A percentile compares a stretch with the other conserved stretches of the same genome.
Evolutionary conservation across 23 tunicate species (phyloP).

Genomic region (Ciona savignyi): DNA sequence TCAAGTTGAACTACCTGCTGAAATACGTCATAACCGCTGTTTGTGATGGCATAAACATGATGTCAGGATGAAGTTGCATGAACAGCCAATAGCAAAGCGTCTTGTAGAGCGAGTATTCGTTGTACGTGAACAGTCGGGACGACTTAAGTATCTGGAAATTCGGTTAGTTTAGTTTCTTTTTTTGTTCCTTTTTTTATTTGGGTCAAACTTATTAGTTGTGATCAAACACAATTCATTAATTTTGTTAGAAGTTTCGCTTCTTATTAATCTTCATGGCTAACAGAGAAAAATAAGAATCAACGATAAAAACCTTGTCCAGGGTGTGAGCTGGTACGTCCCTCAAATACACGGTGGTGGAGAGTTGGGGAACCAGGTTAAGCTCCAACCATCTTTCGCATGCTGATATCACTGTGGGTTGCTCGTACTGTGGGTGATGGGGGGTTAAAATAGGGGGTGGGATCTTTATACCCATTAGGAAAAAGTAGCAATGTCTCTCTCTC

Average conservation of each 20-base stretch:
- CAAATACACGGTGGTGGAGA: constrained; percentile 19
- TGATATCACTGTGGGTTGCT: constrained; percentile 25
- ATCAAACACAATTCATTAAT: too few species aligned
- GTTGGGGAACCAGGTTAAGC: constrained; percentile 34
- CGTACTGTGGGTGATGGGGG: constrained; percentile 29
- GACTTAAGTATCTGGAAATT: constrained; percentile 34
- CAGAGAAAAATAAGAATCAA: not conserved
- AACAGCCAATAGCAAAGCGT: constrained; percentile 44
- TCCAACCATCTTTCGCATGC: constrained; percentile 58
- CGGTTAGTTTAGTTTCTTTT: too few species aligned
- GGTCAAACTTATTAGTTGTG: too few species aligned
- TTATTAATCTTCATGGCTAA: not conserved
- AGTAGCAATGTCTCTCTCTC: too few species aligned
- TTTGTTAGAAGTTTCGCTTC: too few species aligned
- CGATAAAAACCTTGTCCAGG: constrained; percentile 27
- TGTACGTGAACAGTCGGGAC: constrained; percentile 43
- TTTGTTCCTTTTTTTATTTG: too few species aligned
- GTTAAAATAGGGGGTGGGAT: too few species aligned
- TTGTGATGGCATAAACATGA: constrained; percentile 43
- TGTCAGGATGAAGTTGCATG: constrained; percentile 40
- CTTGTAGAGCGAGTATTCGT: constrained; percentile 50
- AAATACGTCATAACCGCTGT: constrained; percentile 45
- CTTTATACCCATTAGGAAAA: too few species aligned
- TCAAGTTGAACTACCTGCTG: constrained; percentile 24
- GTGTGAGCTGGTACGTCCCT: constrained; percentile 40